phyloP scores from a whole-genome alignment of 2,113 vertebrate genomes.

The Manacus vitellinus region DNA sequence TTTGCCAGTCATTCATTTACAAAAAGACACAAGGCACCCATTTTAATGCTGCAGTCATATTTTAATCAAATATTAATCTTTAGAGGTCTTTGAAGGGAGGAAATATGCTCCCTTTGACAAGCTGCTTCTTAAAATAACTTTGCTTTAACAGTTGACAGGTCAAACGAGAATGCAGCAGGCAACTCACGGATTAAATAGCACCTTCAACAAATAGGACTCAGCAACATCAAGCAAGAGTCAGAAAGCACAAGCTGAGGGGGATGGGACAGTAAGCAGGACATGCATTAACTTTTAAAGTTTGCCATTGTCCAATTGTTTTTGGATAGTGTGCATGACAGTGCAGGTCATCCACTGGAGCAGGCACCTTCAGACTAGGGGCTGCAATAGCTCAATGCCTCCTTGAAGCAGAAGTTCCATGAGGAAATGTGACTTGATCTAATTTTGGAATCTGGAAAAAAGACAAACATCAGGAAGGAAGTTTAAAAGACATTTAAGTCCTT shows the following conservation, averaged over 20 bases:
- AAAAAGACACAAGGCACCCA: conserved; percentile 21
- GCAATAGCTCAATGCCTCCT: conserved; percentile 64
- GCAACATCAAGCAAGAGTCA: background rate
- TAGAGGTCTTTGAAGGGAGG: background rate
- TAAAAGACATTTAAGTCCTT: conserved; percentile 34
- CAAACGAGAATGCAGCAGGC: background rate
- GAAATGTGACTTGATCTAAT: conserved; percentile 64
- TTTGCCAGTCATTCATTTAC: background rate
- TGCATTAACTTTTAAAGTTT: conserved; percentile 48
- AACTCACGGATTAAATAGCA: conserved; percentile 18
- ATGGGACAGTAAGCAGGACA: background rate
- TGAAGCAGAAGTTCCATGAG: conserved; percentile 60
- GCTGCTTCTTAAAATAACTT: conserved; percentile 4
- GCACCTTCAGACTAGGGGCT: conserved; percentile 58
- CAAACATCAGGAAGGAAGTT: conserved; percentile 65
- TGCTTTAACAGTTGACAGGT: conserved; percentile 22
- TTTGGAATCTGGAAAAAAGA: conserved; percentile 71
- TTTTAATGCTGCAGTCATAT: conserved; percentile 41
- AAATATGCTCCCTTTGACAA: background rate
- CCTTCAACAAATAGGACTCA: background rate
- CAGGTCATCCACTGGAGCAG: conserved; percentile 46
- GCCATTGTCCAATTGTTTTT: conserved; percentile 41
- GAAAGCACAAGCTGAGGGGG: conserved; percentile 20
- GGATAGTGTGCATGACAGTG: conserved; percentile 6
- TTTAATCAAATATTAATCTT: conserved; percentile 47